phyloP scores from a whole-genome alignment of 2,888 invertebrate genomes.

The Abrostola triplasia region DNA sequence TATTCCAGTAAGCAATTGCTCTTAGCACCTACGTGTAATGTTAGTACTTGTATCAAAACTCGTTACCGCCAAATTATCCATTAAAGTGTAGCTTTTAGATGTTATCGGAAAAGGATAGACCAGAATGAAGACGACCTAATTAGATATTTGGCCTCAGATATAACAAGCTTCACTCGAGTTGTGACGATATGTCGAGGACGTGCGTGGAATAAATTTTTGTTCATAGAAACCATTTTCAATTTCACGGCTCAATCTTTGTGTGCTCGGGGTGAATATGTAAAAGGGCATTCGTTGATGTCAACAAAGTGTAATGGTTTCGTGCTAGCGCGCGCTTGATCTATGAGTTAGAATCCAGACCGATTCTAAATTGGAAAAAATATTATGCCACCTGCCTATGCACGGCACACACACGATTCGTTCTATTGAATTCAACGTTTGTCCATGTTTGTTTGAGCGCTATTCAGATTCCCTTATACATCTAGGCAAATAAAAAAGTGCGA shows the following conservation, averaged over 20 bases:
- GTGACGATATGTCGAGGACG: conserved; percentile 80
- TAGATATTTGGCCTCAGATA: conserved; percentile 37
- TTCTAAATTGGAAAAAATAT: conserved; percentile 76
- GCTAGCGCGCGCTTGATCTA: conserved; percentile 82
- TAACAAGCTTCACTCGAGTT: conserved; percentile 63
- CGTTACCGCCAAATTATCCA: conserved; percentile 17
- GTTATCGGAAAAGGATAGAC: conserved; percentile 26
- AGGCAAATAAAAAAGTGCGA: conserved; percentile 20
- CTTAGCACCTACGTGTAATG: conserved; percentile 42
- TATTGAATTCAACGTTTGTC: conserved; percentile 48
- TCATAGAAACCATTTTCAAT: conserved; percentile 87
- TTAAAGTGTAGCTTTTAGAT: conserved; percentile 24
- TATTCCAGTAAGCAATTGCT: conserved; percentile 56
- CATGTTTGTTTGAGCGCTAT: conserved; percentile 33
- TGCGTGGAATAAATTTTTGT: conserved; percentile 85
- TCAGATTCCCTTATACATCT: conserved; percentile 12
- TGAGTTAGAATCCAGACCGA: conserved; percentile 75
- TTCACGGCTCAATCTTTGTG: conserved; percentile 88
- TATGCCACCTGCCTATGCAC: conserved; percentile 55
- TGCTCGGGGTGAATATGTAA: conserved; percentile 87
- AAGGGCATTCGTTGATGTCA: conserved; percentile 86
- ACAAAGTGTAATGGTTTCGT: conserved; percentile 87
- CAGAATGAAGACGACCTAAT: conserved; percentile 36
- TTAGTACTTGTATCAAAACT: conserved; percentile 43
- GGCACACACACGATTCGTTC: conserved; percentile 46